Conservation (phyloP, 2,797 vertebrate species). For the Erpetoichthys calabaricus region DNA sequence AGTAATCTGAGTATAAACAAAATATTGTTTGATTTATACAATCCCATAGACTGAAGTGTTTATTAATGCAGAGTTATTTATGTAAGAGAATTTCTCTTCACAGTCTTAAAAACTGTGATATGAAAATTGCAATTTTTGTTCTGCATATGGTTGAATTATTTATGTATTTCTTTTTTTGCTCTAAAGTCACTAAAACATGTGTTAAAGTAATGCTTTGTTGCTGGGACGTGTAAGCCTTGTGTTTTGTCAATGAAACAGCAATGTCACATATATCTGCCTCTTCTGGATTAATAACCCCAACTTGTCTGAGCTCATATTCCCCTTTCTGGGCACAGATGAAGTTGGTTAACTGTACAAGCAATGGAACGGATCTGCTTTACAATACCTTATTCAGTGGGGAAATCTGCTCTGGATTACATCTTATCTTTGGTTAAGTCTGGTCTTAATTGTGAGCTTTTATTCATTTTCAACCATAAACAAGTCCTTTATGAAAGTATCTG, state of each 20-base stretch:
- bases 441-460: constrained; percentile 87
- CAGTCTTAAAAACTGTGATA: no score
- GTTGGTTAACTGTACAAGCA: constrained; percentile 75
- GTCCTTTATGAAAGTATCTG: constrained; percentile 54
- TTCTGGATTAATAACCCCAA: constrained; percentile 43
- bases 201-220: no score
- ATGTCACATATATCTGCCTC: constrained; percentile 32
- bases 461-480: constrained; percentile 74
- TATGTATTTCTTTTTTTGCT: no score
- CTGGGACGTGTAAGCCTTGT: constrained; percentile 17
- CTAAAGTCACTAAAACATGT: no score
- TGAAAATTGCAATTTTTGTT: no score
- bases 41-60: not conserved
- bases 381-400: constrained; percentile 79
- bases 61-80: not conserved
- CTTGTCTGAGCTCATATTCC: constrained; percentile 54
- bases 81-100: no score
- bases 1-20: constrained; percentile 12
- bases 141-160: no score
- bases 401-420: constrained; percentile 85
- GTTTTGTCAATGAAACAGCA: constrained; percentile 34
- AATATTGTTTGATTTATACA: not conserved
- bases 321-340: constrained; percentile 61
- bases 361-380: constrained; percentile 56
- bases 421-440: constrained; percentile 76